Percentiles rank a stretch among this genome's conserved stretches.
Conservation (phyloP, 2,797 vertebrate species). For the Rallus crepitans region DNA sequence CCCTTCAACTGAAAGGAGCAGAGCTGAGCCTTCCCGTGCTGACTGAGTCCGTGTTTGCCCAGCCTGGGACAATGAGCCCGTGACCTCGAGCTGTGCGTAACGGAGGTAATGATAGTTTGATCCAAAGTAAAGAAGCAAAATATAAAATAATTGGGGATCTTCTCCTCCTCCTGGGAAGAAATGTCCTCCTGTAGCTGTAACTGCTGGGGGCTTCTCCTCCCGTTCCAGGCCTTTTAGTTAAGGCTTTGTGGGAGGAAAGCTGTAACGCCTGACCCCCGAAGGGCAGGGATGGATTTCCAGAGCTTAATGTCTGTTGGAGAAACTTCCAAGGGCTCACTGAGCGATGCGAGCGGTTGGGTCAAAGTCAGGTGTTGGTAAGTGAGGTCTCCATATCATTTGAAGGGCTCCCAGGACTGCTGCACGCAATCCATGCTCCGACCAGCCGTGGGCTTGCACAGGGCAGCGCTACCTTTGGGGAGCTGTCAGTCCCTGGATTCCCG, state of each 20-base stretch:
- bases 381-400: rapidly evolving
- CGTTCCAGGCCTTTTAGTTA: not conserved
- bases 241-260: not conserved
- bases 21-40: not conserved
- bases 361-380: rapidly evolving
- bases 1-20: not conserved
- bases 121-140: not conserved
- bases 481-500: rapidly evolving
- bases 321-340: not conserved
- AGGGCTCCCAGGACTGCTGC: too few relatives aligned
- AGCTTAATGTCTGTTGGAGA: not conserved
- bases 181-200: not conserved
- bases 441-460: rapidly evolving
- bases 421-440: too few relatives aligned
- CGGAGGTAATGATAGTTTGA: not conserved
- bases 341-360: rapidly evolving
- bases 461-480: not conserved
- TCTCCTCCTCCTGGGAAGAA: not conserved
- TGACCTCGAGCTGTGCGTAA: not conserved
- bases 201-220: not conserved
- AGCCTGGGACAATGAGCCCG: not conserved
- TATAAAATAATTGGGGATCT: not conserved
- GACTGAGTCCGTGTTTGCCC: not conserved
- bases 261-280: rapidly evolving
- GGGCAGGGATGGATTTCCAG: not conserved